A percentile compares a stretch with the other conserved stretches of the same genome.
Conservation (phyloP, 2,113 vertebrate species). For the Mastomys coucha region DNA sequence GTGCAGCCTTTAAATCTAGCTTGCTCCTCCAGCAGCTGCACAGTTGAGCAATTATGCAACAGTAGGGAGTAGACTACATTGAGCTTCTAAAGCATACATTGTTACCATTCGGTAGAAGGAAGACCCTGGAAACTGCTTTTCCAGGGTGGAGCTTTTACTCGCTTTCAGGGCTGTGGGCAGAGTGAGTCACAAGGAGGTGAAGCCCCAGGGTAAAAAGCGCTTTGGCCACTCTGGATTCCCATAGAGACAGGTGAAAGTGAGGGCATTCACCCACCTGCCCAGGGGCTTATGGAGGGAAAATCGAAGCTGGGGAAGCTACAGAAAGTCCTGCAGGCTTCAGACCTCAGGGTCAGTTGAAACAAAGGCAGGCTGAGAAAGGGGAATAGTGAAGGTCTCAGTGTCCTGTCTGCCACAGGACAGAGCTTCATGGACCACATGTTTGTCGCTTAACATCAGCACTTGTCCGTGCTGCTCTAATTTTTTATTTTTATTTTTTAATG, state of each 20-base stretch:
- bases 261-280: not conserved
- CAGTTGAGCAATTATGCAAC: not conserved
- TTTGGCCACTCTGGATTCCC: not conserved
- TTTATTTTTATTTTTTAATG: not conserved
- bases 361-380: not conserved
- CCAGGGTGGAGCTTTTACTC: not conserved
- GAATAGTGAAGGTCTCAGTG: not conserved
- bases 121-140: not conserved
- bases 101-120: not conserved
- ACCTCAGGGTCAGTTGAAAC: not conserved
- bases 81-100: not conserved
- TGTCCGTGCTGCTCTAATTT: no score
- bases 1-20: not conserved
- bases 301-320: not conserved
- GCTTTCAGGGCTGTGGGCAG: not conserved
- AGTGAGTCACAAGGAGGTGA: not conserved
- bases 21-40: not conserved
- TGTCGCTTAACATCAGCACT: no score
- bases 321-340: not conserved
- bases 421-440: not conserved
- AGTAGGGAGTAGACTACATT: not conserved
- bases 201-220: not conserved
- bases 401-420: not conserved
- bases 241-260: not conserved
- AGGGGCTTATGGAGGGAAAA: not conserved